Evolutionary conservation across 2,888 invertebrate genomes (phyloP), one percentile per base, ranked within the genome.

Genomic region (Melikaiella ostensackeni): DNA sequence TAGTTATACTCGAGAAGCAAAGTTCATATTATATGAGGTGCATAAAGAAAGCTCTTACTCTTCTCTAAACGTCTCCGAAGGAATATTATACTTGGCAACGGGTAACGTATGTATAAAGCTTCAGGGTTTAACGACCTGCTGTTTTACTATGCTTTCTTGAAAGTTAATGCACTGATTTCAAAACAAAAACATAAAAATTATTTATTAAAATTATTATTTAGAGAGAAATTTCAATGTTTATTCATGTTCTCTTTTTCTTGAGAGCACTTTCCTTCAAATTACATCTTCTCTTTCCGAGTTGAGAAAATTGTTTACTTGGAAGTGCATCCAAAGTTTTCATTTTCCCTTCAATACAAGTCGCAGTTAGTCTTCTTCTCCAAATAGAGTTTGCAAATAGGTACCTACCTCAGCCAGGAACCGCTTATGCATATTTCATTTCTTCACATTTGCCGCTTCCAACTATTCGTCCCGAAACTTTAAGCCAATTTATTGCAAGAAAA

Each of bases 381-480:
- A 70, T 70, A 70, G 46, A 70, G 50, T 70, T 46, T 50, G 70
- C 70, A 70, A 70, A 70, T 46, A 70, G 42, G 42, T 66, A 38
- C 27, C 50, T 50, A 50, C 70, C 30, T 11, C 46, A 50, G 24
- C 5, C 57, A 24, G 24, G 0, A 57, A 57, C 24, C 57, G 57
- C 70, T 70, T 70, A 50, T 70, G 50, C 50, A 70, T 50, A 70
- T 70, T 70, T 70, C 70, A 70, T 70, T 46, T 46, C 30, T 70
- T 21, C 50, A 70, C 50, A 70, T 70, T 70, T 33, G 27, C 30
- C n/a, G 50, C n/a, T 50, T 70, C 30, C 21, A n/a, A n/a, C 13
- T 9, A n/a, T 55, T 70, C 50, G n/a, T 30, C 27, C 30, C 6
- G 6, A 30, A 50, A 50, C 46, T 70, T 50, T 70, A 2, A 30